Conservation (phyloP, 1,140 invertebrate species). For the Lasioglossum baleicum region DNA sequence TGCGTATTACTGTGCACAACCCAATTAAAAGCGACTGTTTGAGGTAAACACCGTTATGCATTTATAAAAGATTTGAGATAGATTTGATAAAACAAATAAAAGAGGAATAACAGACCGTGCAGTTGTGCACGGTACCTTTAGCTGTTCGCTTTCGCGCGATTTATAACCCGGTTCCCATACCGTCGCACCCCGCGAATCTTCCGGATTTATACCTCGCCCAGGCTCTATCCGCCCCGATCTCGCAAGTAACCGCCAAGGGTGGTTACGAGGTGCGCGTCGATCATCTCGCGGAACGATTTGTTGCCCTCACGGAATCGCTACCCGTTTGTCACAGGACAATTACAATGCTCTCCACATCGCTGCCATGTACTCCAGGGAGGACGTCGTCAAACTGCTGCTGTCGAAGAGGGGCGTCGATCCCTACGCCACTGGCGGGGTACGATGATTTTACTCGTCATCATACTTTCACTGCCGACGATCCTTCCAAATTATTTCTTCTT, state of each 20-base stretch:
- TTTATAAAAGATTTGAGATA: no score
- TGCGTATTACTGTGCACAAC: no score
- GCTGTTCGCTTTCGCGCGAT: slow-evolving; percentile 27
- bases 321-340: slow-evolving; percentile 88
- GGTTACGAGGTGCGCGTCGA: not conserved
- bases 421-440: slow-evolving; percentile 94
- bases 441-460: slow-evolving; percentile 68
- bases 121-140: no score
- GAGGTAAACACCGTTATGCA: no score
- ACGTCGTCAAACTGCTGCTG: slow-evolving; percentile 94
- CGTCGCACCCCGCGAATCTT: slow-evolving; percentile 5
- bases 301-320: not conserved
- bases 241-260: not conserved
- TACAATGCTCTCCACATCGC: slow-evolving; percentile 96
- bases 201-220: slow-evolving; percentile 8
- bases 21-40: no score
- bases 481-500: not conserved
- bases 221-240: no score
- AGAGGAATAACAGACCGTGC: no score
- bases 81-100: no score
- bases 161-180: slow-evolving; percentile 60
- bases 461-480: not conserved
- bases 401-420: slow-evolving; percentile 94
- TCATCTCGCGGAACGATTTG: not conserved
- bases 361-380: slow-evolving; percentile 95